Evolutionary conservation across 2,113 vertebrate genomes (phyloP), one percentile per base, ranked within the genome.

Genomic region (Phasianus colchicus): DNA sequence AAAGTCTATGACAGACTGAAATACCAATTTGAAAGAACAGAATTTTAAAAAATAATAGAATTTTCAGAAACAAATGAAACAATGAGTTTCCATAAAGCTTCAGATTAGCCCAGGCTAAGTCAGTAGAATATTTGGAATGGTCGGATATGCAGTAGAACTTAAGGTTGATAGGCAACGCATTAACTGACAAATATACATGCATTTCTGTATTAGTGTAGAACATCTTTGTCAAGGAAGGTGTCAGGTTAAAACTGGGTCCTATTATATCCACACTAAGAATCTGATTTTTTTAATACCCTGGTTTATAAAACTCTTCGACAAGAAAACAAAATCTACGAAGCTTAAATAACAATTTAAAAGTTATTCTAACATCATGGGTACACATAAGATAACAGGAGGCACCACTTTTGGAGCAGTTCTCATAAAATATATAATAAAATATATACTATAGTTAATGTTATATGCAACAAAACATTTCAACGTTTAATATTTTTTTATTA

Each of bases 261-360:
- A 50, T 66, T 63, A 79, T 40, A 70, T 40, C 20, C 70, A 73
- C 12, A 4, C 32, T 73, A 70, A 70, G 50, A 88, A 83, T 69
- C 17, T 54, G 54, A 85, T 21, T 58, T 61, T 89, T 85, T 90
- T 81, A 30, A 83, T 61, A 75, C 63, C 43, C 40, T 82, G 54
- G 40, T 45, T 92, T 90, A 88, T 72, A 76, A 84, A 95, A 84
- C 43, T 58, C 30, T 90, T 70, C 63, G 22, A 81, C 45, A 69
- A 73, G 58, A 77, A 69, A 83, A 89, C n/a, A 91, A 89, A 84
- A 88, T 47, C 38, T 27, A 20, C 55, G 69, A 75, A 72, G 65
- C 16, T 65, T 78, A 8, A 25, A 72, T 57, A 58, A 79, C 38
- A 43, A 52, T 54, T 54, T 54, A 30, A 29, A 54, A 29, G 52